These are phyloP conservation scores for Silurus asotus DNA, from an alignment of 2,113 vertebrate species.

Conservation along the genomic window DNA sequence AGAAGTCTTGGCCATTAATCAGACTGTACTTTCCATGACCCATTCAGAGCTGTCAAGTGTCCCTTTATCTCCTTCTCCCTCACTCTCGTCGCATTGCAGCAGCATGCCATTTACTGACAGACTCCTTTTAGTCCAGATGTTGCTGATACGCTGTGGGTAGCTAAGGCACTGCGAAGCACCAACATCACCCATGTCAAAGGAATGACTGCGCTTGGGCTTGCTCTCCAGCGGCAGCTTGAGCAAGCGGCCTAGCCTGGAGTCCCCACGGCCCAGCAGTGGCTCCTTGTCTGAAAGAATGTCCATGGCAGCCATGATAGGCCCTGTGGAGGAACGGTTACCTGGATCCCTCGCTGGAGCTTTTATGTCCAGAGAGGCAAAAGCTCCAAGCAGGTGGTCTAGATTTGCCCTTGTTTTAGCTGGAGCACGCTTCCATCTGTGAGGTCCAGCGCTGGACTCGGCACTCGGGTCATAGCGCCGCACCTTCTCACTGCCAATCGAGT, in stretches of 20 bases:
- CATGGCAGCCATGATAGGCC: slow-evolving; percentile 42
- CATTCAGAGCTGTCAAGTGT: slow-evolving; percentile 90
- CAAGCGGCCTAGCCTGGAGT: slow-evolving; percentile 83
- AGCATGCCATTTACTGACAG: slow-evolving; percentile 96
- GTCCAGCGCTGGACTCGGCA: slow-evolving; percentile 77
- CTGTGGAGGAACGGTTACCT: slow-evolving; percentile 74
- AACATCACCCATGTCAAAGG: slow-evolving; percentile 96
- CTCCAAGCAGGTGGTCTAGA: slow-evolving; percentile 93
- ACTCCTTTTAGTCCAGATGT: slow-evolving; percentile 99
- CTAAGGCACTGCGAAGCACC: slow-evolving; percentile 76
- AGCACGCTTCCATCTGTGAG: slow-evolving; percentile 81
- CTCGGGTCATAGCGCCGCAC: slow-evolving; percentile 68
- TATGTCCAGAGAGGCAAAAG: slow-evolving; percentile 93
- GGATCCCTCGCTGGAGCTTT: slow-evolving; percentile 78
- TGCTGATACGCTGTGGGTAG: slow-evolving; percentile 88
- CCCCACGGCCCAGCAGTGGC: slow-evolving; percentile 87
- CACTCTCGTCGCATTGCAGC: slow-evolving; percentile 90
- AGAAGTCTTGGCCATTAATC: slow-evolving; percentile 64
- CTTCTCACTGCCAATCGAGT: slow-evolving; percentile 69
- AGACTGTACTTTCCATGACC: slow-evolving; percentile 99
- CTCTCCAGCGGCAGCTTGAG: slow-evolving; percentile 88
- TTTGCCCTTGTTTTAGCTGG: slow-evolving; percentile 83
- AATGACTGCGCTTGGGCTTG: slow-evolving; percentile 94
- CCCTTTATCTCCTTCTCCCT: slow-evolving; percentile 81
- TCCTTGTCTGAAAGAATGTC: slow-evolving; percentile 86